Evolutionary conservation across 2,888 invertebrate genomes (phyloP).

Genomic region (Osmoderma eremita): DNA sequence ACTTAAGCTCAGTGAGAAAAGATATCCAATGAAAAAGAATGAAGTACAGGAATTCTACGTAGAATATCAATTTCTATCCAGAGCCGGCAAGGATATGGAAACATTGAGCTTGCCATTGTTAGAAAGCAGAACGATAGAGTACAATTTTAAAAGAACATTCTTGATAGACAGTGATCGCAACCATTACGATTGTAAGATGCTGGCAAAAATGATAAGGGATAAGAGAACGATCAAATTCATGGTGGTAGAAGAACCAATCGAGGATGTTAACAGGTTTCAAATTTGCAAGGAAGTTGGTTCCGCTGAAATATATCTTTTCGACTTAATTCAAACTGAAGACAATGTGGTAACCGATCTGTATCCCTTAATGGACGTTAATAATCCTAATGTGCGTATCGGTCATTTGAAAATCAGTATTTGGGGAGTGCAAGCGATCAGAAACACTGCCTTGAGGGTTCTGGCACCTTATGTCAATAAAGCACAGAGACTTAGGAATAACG

Average conservation of each 20-base stretch:
- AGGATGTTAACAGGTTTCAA: slow-evolving; percentile 41
- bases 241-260: slow-evolving; percentile 51
- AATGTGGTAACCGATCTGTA: slow-evolving; percentile 46
- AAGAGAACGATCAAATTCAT: slow-evolving; percentile 49
- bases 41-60: slow-evolving; percentile 51
- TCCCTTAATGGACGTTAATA: slow-evolving; percentile 45
- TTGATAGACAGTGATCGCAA: slow-evolving; percentile 45
- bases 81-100: slow-evolving; percentile 51
- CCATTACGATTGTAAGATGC: slow-evolving; percentile 43
- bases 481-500: neutral
- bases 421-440: slow-evolving; percentile 52
- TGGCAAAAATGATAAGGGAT: slow-evolving; percentile 50
- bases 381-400: slow-evolving; percentile 47
- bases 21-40: slow-evolving; percentile 39
- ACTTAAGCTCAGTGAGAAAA: slow-evolving; percentile 11
- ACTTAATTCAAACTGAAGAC: slow-evolving; percentile 49
- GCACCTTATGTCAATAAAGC: slow-evolving; percentile 42
- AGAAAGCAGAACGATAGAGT: slow-evolving; percentile 43
- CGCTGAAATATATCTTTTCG: slow-evolving; percentile 47
- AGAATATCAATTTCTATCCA: slow-evolving; percentile 51
- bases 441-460: slow-evolving; percentile 47
- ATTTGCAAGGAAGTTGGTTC: slow-evolving; percentile 50
- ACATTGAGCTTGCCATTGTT: slow-evolving; percentile 48
- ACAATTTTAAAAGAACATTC: slow-evolving; percentile 51
- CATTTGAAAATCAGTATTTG: slow-evolving; percentile 47